These are phyloP conservation scores for Eristalis tenax DNA, from an alignment of 2,888 invertebrate genomes.

Conservation along the genomic window DNA sequence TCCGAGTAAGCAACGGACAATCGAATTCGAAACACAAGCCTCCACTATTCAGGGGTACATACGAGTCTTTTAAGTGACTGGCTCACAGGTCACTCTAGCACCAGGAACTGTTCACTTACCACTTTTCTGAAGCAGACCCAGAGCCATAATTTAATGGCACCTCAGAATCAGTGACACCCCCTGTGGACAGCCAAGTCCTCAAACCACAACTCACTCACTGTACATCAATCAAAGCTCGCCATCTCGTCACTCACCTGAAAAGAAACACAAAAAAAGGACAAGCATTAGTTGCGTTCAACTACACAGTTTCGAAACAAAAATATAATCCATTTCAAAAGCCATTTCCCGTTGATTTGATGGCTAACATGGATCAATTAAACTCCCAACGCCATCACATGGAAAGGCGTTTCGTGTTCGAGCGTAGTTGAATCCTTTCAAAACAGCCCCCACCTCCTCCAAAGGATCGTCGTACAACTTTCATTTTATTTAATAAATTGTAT, in stretches of 20 bases:
- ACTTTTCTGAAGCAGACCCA: background rate
- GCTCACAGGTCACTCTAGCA: too few species aligned
- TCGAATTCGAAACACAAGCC: too few species aligned
- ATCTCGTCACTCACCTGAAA: conserved; percentile 52
- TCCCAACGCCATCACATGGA: background rate
- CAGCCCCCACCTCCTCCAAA: background rate
- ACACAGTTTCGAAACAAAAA: background rate
- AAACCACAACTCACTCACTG: background rate
- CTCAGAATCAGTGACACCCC: too few species aligned
- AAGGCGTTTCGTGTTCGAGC: background rate
- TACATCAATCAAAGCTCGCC: background rate
- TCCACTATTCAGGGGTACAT: too few species aligned
- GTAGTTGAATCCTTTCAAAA: conserved; percentile 49
- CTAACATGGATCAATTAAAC: conserved; percentile 33
- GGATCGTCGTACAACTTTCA: conserved; percentile 45
- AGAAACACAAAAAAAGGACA: conserved; percentile 8
- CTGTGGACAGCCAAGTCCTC: too few species aligned
- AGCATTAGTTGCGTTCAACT: background rate
- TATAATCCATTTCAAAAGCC: conserved; percentile 45
- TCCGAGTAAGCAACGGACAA: too few species aligned
- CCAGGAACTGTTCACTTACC: too few species aligned
- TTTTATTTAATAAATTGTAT: conserved; percentile 62
- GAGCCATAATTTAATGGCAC: background rate
- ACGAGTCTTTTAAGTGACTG: too few species aligned
- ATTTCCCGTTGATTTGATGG: conserved; percentile 42